phyloP scores from a whole-genome alignment of 1,140 invertebrate species.

The Drosophila teissieri region DNA sequence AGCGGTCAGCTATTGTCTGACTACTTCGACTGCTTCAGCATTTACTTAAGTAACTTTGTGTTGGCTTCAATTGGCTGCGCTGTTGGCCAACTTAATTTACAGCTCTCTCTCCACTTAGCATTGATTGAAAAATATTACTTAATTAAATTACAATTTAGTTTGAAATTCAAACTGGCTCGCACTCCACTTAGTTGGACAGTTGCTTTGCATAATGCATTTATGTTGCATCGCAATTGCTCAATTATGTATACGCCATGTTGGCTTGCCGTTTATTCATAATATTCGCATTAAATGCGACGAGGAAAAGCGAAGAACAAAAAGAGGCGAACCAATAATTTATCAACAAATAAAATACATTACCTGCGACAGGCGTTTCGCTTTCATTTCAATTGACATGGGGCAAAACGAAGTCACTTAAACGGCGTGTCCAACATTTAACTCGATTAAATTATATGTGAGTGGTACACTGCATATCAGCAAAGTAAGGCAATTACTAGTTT shows the following conservation, averaged over 20 bases:
- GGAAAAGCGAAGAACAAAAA: slow-evolving; percentile 21
- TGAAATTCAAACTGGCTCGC: slow-evolving; percentile 34
- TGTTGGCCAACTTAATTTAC: not conserved
- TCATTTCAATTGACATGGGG: slow-evolving; percentile 65
- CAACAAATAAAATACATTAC: slow-evolving; percentile 44
- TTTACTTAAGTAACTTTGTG: not conserved
- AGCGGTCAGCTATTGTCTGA: not conserved
- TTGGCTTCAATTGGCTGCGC: not conserved
- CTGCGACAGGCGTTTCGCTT: slow-evolving; percentile 53
- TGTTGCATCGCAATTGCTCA: slow-evolving; percentile 54
- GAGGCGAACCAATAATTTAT: slow-evolving; percentile 9
- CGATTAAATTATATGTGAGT: slow-evolving; percentile 17
- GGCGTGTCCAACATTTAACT: slow-evolving; percentile 45
- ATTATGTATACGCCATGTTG: slow-evolving; percentile 64
- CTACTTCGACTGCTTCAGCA: not conserved
- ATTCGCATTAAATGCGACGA: slow-evolving; percentile 32
- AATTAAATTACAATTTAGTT: slow-evolving; percentile 39
- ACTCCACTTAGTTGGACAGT: slow-evolving; percentile 36
- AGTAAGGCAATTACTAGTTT: not conserved
- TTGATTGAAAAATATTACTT: slow-evolving; percentile 24
- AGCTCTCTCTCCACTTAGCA: slow-evolving; percentile 22
- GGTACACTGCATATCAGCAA: not conserved
- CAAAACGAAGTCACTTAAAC: slow-evolving; percentile 59
- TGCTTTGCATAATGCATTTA: slow-evolving; percentile 68
- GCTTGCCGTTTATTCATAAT: slow-evolving; percentile 33